Conservation (phyloP, 2,113 vertebrate genomes). For the Glaucomys volans region DNA sequence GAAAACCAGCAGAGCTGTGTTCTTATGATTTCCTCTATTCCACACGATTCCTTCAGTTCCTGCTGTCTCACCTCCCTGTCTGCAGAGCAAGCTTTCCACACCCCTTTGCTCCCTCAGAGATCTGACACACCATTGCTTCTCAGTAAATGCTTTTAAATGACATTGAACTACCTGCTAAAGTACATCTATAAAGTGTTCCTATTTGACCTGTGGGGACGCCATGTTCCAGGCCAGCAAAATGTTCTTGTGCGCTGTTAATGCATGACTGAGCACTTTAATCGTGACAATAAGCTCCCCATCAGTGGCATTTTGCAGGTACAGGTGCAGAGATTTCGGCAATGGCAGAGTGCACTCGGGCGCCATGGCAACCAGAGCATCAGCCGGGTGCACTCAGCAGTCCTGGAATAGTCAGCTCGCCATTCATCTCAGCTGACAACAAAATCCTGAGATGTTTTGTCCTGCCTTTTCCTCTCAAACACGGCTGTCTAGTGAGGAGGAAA, state of each 20-base stretch:
- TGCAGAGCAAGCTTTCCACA: background rate
- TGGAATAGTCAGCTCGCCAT: constrained; percentile 63
- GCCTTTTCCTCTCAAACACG: background rate
- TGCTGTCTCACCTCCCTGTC: background rate
- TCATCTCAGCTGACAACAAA: constrained; percentile 77
- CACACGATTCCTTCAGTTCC: background rate
- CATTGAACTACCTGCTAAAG: constrained; percentile 44
- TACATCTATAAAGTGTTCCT: background rate
- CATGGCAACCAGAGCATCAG: constrained; percentile 79
- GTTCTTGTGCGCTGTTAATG: constrained; percentile 35
- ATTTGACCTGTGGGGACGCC: background rate
- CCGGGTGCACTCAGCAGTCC: constrained; percentile 76
- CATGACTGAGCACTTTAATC: constrained; percentile 70
- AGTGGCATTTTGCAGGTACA: constrained; percentile 77
- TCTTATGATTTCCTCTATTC: background rate
- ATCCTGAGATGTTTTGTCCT: background rate
- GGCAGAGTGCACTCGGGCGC: constrained; percentile 70
- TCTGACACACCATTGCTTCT: constrained; percentile 15
- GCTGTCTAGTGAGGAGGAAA: background rate
- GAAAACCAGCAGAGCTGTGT: background rate
- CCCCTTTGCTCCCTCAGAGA: background rate
- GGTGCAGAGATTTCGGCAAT: constrained; percentile 78
- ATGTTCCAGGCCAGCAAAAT: constrained; percentile 31
- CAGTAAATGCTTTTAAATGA: constrained; percentile 61
- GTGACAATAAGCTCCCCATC: constrained; percentile 79